phyloP scores from a whole-genome alignment of 1,140 invertebrate genomes.

The Lasaia peninsularis region DNA sequence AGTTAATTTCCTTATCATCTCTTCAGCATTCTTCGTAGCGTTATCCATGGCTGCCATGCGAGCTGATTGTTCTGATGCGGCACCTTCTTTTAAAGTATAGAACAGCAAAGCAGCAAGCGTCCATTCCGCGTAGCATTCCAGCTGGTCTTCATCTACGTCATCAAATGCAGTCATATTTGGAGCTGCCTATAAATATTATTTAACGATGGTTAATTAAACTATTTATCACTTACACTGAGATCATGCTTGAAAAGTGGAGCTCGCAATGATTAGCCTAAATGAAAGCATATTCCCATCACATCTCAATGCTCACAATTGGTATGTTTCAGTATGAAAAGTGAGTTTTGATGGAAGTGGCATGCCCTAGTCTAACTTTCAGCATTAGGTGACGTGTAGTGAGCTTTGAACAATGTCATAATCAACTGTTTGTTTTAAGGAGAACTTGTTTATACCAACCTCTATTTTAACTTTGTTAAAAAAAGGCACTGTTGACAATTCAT shows the following conservation, averaged over 20 bases:
- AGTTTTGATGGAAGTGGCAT: too few species aligned
- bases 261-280: too few species aligned
- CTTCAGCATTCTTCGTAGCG: constrained; percentile 98
- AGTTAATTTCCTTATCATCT: constrained; percentile 98
- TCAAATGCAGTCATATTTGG: constrained; percentile 91
- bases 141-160: constrained; percentile 92
- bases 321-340: too few species aligned
- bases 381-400: too few species aligned
- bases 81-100: constrained; percentile 97
- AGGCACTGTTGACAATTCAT: constrained; percentile 87
- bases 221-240: too few species aligned
- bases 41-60: constrained; percentile 99
- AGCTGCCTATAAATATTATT: constrained; percentile 71
- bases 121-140: constrained; percentile 96
- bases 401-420: too few species aligned
- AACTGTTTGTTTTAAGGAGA: too few species aligned
- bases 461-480: constrained; percentile 86
- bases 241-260: too few species aligned
- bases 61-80: constrained; percentile 97
- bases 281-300: too few species aligned
- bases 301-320: too few species aligned
- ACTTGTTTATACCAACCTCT: too few species aligned
- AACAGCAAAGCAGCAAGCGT: constrained; percentile 94
- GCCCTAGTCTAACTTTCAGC: too few species aligned
- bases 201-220: background rate